Evolutionary conservation across 2,113 vertebrate species (phyloP), one percentile per base, ranked within the genome.

Genomic region (Nothoprocta perdicaria): DNA sequence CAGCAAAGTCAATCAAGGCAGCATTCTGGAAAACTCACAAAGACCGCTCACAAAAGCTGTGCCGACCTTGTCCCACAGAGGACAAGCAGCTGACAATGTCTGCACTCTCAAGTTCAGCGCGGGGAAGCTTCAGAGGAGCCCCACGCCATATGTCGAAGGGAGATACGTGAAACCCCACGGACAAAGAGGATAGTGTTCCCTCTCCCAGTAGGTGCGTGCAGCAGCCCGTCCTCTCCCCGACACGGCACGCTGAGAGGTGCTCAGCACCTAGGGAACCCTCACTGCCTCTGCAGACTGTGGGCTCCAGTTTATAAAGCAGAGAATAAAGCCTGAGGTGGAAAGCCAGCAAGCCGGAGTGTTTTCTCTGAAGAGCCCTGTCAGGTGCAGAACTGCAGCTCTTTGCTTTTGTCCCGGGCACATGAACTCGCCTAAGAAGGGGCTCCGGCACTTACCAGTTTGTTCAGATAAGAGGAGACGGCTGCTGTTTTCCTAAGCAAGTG

Each of bases 141-240:
- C 57, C 43, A 35, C 61, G 33, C 29, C 23, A 21, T 29, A 2
- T 19, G 45, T 23, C 81, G 62, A 62, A 50, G 41, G 55, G 79
- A 55, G 93, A 62, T 0, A 7, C 0, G 0, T 24, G 72, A 83
- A 27, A 85, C 14, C 45, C 52, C 29, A 13, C 61, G 61, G 69
- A 94, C 90, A 95, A 91, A 90, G 80, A 35, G 69, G 53, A 52
- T 58, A 55, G 45, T 83, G 92, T 90, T 66, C 69, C 40, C 60
- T 69, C 53, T 71, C 38, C 61, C 38, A 52, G 7, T 52, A 84
- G 77, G 43, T 68, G 78, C 15, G 73, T 1, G 8, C 10, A 22
- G 4, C 1, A 40, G 46, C 6, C 77, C 53, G 50, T 46, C 40
- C 86, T 15, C n/a, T 19, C 62, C 21, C 68, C 69, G 67, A 27